Percentiles rank a stretch among this genome's conserved stretches.
These are phyloP conservation scores for Alcedo atthis DNA, from an alignment of 2,797 vertebrate species.

Conservation along the genomic window DNA sequence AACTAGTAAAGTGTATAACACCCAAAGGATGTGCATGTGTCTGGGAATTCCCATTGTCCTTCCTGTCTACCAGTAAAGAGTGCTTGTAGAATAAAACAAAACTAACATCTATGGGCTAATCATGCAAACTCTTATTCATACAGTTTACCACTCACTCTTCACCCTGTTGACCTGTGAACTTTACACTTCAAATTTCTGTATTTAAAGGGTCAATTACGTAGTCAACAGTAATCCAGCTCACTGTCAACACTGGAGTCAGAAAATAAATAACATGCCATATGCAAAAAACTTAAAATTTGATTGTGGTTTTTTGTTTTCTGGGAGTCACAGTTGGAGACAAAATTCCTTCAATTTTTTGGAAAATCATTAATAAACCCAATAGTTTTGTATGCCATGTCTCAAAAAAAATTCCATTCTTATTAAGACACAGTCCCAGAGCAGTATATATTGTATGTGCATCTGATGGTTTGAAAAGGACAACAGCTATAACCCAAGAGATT, in stretches of 20 bases:
- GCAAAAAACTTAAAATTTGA: not conserved
- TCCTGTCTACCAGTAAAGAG: constrained; percentile 32
- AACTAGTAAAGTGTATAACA: not conserved
- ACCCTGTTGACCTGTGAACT: constrained; percentile 6
- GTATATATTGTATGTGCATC: not conserved
- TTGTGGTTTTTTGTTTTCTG: not conserved
- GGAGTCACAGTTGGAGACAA: not conserved
- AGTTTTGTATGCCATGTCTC: not conserved
- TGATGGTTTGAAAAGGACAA: not conserved
- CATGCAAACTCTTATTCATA: not conserved
- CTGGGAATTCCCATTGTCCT: constrained; percentile 52
- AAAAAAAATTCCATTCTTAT: not conserved
- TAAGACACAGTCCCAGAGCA: not conserved
- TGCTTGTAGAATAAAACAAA: not conserved
- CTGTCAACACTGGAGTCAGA: not conserved
- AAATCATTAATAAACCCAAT: not conserved
- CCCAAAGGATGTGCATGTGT: not conserved
- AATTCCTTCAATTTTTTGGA: not conserved
- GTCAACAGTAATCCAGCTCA: not conserved
- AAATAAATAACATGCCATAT: not conserved
- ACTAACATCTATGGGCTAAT: not conserved
- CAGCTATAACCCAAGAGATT: not conserved
- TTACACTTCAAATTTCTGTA: not conserved
- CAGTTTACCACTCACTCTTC: not conserved
- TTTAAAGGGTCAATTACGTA: not conserved